Conservation (phyloP, 2,113 vertebrate species). For the Rhombomys opimus region DNA sequence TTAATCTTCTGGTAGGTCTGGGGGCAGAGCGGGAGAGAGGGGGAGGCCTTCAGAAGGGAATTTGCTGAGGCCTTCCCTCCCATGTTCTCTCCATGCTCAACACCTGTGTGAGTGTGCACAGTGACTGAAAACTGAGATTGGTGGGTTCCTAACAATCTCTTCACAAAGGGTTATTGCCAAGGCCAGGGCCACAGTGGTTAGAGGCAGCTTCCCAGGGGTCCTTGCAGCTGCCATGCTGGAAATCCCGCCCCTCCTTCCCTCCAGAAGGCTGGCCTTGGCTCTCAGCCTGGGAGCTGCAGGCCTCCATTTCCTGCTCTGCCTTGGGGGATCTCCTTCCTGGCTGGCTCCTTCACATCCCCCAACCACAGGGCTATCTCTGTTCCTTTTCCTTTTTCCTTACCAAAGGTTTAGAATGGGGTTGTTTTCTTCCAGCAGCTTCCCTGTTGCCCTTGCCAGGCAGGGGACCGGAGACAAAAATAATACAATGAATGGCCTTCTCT, state of each 20-base stretch:
- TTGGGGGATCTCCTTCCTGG: not conserved
- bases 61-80: not conserved
- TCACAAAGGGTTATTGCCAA: not conserved
- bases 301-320: not conserved
- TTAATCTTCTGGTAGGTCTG: not conserved
- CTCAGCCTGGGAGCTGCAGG: not conserved
- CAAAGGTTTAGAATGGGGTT: not conserved
- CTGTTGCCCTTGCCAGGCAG: not conserved
- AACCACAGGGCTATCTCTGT: not conserved
- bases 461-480: not conserved
- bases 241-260: no score
- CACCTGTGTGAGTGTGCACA: not conserved
- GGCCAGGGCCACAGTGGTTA: not conserved
- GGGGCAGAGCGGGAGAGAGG: no score
- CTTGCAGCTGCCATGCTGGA: not conserved
- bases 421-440: constrained; percentile 3
- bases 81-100: not conserved
- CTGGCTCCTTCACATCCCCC: not conserved
- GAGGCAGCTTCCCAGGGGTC: not conserved
- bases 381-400: not conserved
- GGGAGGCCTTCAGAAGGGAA: not conserved
- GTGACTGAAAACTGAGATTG: not conserved
- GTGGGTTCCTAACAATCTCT: not conserved
- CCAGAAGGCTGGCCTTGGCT: not conserved
- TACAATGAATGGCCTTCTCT: not conserved